phyloP scores from a whole-genome alignment of 2,888 invertebrate species.

The Melanargia galathea region DNA sequence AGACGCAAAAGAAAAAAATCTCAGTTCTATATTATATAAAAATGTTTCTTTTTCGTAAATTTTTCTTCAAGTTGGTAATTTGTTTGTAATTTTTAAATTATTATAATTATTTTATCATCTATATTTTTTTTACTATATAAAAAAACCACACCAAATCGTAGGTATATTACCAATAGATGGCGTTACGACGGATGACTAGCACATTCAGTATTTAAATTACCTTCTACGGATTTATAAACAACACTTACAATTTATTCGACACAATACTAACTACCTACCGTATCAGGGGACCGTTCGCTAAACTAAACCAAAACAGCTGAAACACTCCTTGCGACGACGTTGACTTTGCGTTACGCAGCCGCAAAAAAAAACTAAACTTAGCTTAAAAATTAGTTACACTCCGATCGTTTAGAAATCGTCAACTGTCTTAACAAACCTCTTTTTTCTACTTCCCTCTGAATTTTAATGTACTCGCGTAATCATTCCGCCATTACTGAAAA shows the following conservation, averaged over 20 bases:
- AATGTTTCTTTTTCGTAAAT: too few species aligned
- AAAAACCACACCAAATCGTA: slow-evolving; percentile 55
- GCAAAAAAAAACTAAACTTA: slow-evolving; percentile 32
- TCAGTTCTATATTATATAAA: too few species aligned
- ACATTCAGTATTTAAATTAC: slow-evolving; percentile 68
- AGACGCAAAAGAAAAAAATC: neutral
- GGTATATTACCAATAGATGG: slow-evolving; percentile 56
- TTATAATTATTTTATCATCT: neutral
- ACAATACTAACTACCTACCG: slow-evolving; percentile 52
- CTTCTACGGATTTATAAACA: slow-evolving; percentile 69
- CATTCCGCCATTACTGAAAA: neutral
- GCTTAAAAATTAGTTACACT: slow-evolving; percentile 20
- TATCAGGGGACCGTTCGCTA: slow-evolving; percentile 39
- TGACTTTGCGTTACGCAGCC: slow-evolving; percentile 33
- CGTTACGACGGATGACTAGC: slow-evolving; percentile 70
- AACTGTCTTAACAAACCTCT: neutral
- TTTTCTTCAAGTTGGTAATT: too few species aligned
- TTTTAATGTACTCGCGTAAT: neutral
- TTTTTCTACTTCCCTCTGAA: neutral
- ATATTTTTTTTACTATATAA: neutral
- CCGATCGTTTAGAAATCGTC: neutral
- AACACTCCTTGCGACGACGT: slow-evolving; percentile 40
- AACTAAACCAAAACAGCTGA: slow-evolving; percentile 35
- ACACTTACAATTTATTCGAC: slow-evolving; percentile 58
- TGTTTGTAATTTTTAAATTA: too few species aligned